Evolutionary conservation across 2,113 vertebrate species (phyloP), one percentile per base, ranked within the genome.

Genomic region (Bos javanicus): DNA sequence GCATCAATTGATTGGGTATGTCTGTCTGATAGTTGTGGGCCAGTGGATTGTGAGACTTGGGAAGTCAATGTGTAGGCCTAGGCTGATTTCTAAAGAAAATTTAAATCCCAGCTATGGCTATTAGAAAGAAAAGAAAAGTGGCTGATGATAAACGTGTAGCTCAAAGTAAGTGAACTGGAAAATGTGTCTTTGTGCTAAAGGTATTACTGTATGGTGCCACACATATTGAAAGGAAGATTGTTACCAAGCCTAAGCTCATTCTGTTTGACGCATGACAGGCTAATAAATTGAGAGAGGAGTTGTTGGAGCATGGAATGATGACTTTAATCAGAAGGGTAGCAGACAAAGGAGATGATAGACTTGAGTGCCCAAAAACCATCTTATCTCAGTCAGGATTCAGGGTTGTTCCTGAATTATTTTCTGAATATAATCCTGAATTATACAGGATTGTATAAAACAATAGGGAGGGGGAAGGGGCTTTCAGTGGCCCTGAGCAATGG

Each of bases 61-160:
- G 81, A 80, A 87, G 16, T 46, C 76, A 43, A 7, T 67, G 43
- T 50, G 78, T 87, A 67, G 26, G 64, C 23, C 88, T 54, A n/a
- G 46, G 25, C 48, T 92, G 50, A 52, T 95, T 43, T 83, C 76
- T 90, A 46, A 52, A 50, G 81, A 87, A 84, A 95, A 52, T 52
- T 80, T 95, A 87, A 95, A 17, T 39, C 81, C 81, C 30, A 74
- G 88, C 67, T 64, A 91, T 97, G 96, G 46, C 95, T 93, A 56
- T 97, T 93, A 94, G 52, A 59, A 97, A 96, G 86, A 94, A 90
- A 96, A 97, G 80, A 36, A 97, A 97, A 94, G 59, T 90, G 87
- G 14, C 82, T 39, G 93, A 90, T 90, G 95, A 89, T 54, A 97
- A 91, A 36, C 56, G 0, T 43, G 39, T 60, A 88, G 19, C 89